Evolutionary conservation across 2,888 invertebrate species (phyloP), one percentile per base, ranked within the genome.

Genomic region (Drosophila nr. fundita): DNA sequence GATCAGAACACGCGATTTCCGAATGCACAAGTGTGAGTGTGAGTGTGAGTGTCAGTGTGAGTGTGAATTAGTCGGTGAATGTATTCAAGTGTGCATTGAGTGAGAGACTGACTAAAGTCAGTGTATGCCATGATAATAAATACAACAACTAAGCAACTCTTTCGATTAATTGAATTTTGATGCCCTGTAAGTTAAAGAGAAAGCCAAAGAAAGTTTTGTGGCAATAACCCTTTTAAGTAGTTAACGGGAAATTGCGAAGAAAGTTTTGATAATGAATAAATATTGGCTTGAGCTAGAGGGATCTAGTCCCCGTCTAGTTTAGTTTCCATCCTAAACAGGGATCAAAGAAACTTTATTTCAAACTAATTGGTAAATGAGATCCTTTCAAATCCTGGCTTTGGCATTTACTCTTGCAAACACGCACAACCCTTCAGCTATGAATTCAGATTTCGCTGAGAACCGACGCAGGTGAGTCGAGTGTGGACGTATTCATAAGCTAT

Each of bases 1-100:
- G 27, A 45, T 75, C 42, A 6, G 27, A 57, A 48, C 82, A 81
- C 78, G 82, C 83, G 48, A 82, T 70, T 78, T 70, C 55, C 58
- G 60, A 73, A 38, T 45, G 24, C 45, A 15, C 8, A 15, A 49
- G 18, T 32, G 10, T 29, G 21, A 40, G 27, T 27, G 38, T 32
- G 21, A 38, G 32, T n/a, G 34, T 54, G 21, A 40, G 27, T 27
- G 38, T 32, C 18, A 38, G 32, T n/a, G 34, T 54, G 34, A 36
- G 21, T 21, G 30, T 38, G 40, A 54, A 55, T 69, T 30, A 40
- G 45, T 30, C 34, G 36, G 27, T 34, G 54, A 59, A 45, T 50
- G 34, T 29, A 48, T 49, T 62, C 30, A 40, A 40, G 24, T 27
- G 63, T 38, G 34, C 55, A 49, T 57, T 38, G 30, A 42, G 32